phyloP scores from a whole-genome alignment of 2,113 vertebrate species.

The Pogona vitticeps region DNA sequence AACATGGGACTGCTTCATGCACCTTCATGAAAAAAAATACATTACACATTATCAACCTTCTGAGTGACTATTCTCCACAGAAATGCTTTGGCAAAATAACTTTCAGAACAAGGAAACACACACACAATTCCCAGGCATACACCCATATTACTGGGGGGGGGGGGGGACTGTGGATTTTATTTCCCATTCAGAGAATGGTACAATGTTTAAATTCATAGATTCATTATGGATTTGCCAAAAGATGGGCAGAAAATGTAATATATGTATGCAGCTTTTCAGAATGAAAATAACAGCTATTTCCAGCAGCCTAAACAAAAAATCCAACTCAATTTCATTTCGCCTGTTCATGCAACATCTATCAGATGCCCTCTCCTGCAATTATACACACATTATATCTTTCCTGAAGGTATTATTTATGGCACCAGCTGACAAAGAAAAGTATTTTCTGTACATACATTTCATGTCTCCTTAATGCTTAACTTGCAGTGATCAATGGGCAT shows the following conservation, averaged over 20 bases:
- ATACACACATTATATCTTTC: conserved; percentile 27
- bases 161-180: conserved; percentile 26
- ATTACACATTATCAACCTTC: conserved; percentile 44
- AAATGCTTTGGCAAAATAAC: conserved; percentile 40
- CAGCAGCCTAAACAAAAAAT: conserved; percentile 61
- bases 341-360: conserved; percentile 55
- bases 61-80: conserved; percentile 44
- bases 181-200: not conserved
- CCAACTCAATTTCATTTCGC: conserved; percentile 72
- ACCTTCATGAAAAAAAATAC: conserved; percentile 81
- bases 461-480: conserved; percentile 39
- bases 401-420: conserved; percentile 37
- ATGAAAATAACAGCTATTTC: conserved; percentile 69
- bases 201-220: conserved; percentile 55
- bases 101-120: not conserved
- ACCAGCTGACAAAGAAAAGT: conserved; percentile 58
- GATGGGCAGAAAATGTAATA: conserved; percentile 59
- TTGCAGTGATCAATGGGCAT: conserved; percentile 36
- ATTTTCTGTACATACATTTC: conserved; percentile 41
- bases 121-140: not conserved
- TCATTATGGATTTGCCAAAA: conserved; percentile 63
- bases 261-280: conserved; percentile 40
- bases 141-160: conserved; percentile 6
- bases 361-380: conserved; percentile 38
- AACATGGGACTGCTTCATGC: conserved; percentile 90